These are phyloP conservation scores for Heteromurus nitidus DNA, from an alignment of 2,888 invertebrate species.

Conservation along the genomic window DNA sequence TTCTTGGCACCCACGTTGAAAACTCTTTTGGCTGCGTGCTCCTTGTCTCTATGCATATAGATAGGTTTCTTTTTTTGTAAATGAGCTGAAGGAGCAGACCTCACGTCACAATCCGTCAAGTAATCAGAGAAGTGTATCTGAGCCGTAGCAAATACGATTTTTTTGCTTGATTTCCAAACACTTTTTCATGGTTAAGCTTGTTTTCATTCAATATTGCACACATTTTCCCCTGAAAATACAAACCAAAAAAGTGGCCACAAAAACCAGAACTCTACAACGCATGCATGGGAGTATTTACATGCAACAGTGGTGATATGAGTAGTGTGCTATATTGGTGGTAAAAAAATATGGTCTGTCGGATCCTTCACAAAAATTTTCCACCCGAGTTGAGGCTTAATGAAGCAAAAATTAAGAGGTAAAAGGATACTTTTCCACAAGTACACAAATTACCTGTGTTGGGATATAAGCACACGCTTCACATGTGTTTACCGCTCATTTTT, in stretches of 20 bases:
- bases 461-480: background rate
- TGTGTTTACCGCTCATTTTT: conserved; percentile 2
- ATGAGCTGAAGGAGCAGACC: too few species aligned
- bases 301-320: too few species aligned
- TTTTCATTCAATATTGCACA: too few species aligned
- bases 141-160: background rate
- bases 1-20: conserved; percentile 29
- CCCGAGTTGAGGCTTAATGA: conserved; percentile 58
- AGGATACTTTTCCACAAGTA: conserved; percentile 26
- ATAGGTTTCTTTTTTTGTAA: too few species aligned
- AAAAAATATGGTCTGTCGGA: conserved; percentile 12
- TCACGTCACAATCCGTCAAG: background rate
- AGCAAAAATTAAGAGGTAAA: conserved; percentile 55
- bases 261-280: conserved; percentile 33
- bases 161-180: conserved; percentile 3
- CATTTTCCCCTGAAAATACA: conserved; percentile 1
- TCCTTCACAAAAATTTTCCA: conserved; percentile 49
- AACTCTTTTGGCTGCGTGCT: too few species aligned
- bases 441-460: too few species aligned
- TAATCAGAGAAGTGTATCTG: background rate
- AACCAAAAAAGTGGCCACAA: conserved; percentile 43
- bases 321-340: conserved; percentile 1
- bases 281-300: too few species aligned
- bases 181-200: conserved; percentile 14
- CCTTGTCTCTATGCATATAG: too few species aligned